These are phyloP conservation scores for Megaceryle torquata DNA, from an alignment of 2,113 vertebrate species.

Conservation along the genomic window DNA sequence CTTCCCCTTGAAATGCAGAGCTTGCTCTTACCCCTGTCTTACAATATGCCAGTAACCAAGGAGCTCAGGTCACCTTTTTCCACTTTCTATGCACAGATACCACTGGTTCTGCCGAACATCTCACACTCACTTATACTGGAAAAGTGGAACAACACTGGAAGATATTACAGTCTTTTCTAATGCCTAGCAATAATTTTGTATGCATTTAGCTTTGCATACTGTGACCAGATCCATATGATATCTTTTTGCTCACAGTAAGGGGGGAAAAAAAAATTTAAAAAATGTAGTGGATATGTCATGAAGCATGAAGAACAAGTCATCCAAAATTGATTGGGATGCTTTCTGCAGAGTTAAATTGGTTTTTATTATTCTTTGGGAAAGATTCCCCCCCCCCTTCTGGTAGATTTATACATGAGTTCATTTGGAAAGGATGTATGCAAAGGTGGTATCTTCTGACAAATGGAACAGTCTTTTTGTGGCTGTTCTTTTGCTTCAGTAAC, in stretches of 20 bases:
- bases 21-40: neutral
- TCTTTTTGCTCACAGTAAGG: neutral
- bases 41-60: neutral
- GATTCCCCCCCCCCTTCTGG: neutral
- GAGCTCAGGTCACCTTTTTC: neutral
- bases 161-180: neutral
- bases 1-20: neutral
- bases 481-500: neutral
- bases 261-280: neutral
- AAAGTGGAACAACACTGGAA: neutral
- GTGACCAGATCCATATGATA: neutral
- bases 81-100: rapidly evolving
- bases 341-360: neutral
- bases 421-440: neutral
- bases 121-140: neutral
- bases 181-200: neutral
- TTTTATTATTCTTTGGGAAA: neutral
- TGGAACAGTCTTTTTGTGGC: neutral
- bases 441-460: neutral
- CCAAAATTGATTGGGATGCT: neutral
- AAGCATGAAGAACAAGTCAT: neutral
- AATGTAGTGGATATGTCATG: neutral
- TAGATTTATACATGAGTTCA: neutral
- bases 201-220: neutral
- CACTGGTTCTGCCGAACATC: neutral